These are phyloP conservation scores for Cosmorhoe ocellata DNA, from an alignment of 2,888 invertebrate species.

Conservation along the genomic window DNA sequence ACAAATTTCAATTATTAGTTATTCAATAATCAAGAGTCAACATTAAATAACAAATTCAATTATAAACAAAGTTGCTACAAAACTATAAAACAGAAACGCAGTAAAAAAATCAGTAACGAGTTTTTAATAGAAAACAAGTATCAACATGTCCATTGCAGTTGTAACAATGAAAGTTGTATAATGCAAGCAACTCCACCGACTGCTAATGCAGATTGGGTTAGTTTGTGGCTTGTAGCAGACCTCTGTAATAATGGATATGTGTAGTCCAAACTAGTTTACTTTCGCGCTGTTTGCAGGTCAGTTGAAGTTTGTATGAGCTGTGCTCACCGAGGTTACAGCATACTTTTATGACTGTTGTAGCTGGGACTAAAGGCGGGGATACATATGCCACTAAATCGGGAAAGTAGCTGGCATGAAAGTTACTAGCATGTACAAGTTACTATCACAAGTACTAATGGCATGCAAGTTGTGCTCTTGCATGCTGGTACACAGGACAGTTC, in stretches of 20 bases:
- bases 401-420: no score
- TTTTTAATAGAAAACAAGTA: conserved; percentile 17
- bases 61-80: no score
- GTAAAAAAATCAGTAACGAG: conserved; percentile 3
- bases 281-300: neutral
- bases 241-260: conserved; percentile 14
- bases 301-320: neutral
- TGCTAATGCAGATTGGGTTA: conserved; percentile 15
- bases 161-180: conserved; percentile 11
- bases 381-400: no score
- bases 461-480: no score
- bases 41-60: no score
- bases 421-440: no score
- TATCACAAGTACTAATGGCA: no score
- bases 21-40: no score
- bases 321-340: neutral
- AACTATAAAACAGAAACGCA: no score
- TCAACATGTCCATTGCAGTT: conserved; percentile 7
- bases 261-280: conserved; percentile 4
- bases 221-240: conserved; percentile 9
- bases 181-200: conserved; percentile 15
- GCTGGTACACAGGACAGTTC: no score
- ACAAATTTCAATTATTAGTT: no score
- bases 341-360: neutral
- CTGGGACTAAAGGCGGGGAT: no score